phyloP scores from a whole-genome alignment of 2,113 vertebrate species.

The Dicrurus megarhynchus region DNA sequence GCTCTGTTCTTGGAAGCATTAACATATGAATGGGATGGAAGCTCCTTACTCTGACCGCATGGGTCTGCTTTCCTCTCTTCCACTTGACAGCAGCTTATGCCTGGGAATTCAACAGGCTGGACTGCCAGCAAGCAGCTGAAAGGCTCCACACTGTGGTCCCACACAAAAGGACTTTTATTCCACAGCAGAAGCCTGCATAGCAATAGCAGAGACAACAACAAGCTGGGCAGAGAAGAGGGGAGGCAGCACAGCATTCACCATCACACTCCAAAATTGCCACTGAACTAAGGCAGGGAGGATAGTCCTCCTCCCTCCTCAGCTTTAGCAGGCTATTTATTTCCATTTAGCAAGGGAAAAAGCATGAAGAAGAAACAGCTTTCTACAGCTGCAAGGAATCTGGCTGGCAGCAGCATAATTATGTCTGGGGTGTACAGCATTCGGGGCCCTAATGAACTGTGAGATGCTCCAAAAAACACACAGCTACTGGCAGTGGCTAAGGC shows the following conservation, averaged over 20 bases:
- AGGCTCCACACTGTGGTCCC: background rate
- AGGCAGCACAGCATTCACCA: background rate
- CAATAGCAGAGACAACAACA: background rate
- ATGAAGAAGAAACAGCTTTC: background rate
- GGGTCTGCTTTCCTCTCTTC: background rate
- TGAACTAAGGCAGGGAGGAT: background rate
- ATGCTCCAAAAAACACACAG: background rate
- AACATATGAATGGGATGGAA: background rate
- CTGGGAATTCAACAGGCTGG: background rate
- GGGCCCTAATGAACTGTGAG: background rate
- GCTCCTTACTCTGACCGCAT: background rate
- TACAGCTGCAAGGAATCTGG: background rate
- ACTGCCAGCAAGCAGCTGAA: background rate
- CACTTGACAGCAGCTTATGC: background rate
- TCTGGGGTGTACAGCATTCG: background rate
- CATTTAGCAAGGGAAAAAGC: background rate
- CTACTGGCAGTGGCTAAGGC: background rate
- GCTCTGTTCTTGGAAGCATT: background rate
- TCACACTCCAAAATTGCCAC: background rate
- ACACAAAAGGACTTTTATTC: slow-evolving; percentile 55
- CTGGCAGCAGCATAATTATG: background rate
- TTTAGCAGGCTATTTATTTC: background rate
- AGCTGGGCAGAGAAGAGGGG: background rate
- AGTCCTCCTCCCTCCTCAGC: background rate
- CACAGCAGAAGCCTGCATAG: background rate